Percentiles rank a stretch among this genome's conserved stretches.
Evolutionary conservation across 2,797 vertebrate species (phyloP).

Genomic region (Ceryle rudis): DNA sequence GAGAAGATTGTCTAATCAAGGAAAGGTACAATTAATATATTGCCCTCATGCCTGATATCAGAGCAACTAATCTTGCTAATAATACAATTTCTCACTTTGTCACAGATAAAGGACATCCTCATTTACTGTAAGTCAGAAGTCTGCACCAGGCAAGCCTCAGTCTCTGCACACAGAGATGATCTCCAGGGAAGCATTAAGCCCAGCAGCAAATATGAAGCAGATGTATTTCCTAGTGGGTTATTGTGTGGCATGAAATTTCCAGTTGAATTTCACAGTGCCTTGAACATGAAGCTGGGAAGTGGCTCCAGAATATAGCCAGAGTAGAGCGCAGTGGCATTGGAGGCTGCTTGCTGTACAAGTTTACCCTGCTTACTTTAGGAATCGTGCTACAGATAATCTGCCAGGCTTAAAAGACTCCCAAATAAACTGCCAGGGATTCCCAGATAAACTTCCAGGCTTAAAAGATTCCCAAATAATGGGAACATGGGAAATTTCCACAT

Average conservation of each 20-base stretch:
- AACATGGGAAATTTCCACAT: background rate
- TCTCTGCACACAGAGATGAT: background rate
- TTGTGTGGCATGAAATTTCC: background rate
- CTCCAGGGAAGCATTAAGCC: background rate
- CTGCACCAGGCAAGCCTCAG: background rate
- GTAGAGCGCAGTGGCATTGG: fast-evolving
- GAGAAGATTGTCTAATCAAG: background rate
- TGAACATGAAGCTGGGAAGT: background rate
- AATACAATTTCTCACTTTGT: background rate
- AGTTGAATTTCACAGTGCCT: background rate
- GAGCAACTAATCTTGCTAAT: background rate
- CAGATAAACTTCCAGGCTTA: background rate
- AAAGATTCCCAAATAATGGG: background rate
- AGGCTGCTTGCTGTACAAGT: background rate
- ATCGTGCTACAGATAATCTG: background rate
- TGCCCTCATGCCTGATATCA: background rate
- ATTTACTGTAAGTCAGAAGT: background rate
- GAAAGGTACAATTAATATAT: background rate
- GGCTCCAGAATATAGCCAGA: background rate
- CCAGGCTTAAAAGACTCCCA: background rate
- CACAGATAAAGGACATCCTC: background rate
- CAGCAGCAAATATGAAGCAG: background rate
- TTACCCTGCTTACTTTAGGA: background rate
- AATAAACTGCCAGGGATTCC: too few species aligned
- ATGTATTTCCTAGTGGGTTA: background rate